These are phyloP conservation scores for Shinisaurus crocodilurus DNA, from an alignment of 2,113 vertebrate genomes.

Conservation along the genomic window DNA sequence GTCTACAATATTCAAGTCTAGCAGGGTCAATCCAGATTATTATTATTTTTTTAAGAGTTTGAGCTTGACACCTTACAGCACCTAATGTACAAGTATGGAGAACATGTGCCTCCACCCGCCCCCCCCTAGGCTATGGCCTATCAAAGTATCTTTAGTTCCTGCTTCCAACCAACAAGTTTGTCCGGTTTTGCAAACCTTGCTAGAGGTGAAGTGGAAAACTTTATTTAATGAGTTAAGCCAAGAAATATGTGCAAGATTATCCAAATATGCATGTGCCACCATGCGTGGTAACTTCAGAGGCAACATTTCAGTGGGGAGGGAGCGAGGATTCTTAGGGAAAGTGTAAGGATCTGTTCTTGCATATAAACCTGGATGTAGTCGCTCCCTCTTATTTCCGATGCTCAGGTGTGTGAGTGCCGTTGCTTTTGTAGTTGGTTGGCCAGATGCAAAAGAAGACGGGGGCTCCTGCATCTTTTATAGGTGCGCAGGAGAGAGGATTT, in stretches of 20 bases:
- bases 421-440: not conserved
- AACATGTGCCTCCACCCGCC: not conserved
- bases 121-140: not conserved
- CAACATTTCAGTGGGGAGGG: not conserved
- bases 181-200: not conserved
- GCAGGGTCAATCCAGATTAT: not conserved
- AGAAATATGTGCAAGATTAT: too few relatives aligned
- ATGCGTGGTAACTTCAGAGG: not conserved
- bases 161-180: not conserved
- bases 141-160: not conserved
- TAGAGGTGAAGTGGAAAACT: conserved; percentile 11
- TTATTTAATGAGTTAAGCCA: not conserved
- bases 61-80: not conserved
- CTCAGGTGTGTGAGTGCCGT: not conserved
- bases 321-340: not conserved
- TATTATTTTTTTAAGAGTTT: too few relatives aligned
- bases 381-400: not conserved
- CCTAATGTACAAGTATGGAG: not conserved
- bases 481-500: too few relatives aligned
- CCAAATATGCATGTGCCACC: not conserved
- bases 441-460: too few relatives aligned
- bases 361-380: not conserved
- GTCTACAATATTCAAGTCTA: not conserved
- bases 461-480: too few relatives aligned
- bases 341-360: not conserved